Conservation (phyloP, 2,888 invertebrate species). For the Merodon equestris region DNA sequence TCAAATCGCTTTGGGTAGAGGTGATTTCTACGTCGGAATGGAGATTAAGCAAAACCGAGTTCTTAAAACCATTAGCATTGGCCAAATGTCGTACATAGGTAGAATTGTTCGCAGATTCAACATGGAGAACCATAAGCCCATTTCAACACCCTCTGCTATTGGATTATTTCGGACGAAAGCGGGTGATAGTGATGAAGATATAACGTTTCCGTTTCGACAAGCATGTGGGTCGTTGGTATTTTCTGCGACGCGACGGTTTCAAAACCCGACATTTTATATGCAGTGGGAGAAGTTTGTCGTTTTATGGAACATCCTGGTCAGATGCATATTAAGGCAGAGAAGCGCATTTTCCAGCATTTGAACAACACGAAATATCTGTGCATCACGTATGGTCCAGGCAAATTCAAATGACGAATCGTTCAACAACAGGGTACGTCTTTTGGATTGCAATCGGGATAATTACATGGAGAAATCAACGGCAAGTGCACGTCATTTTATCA, state of each 20-base stretch:
- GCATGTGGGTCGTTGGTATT: slow-evolving; percentile 7
- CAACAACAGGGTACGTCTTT: slow-evolving; percentile 63
- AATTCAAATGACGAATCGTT: slow-evolving; percentile 8
- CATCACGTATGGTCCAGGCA: too few relatives aligned
- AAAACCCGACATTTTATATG: too few relatives aligned
- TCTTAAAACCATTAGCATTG: slow-evolving; percentile 10
- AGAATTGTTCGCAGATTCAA: slow-evolving; percentile 5
- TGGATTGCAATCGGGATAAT: slow-evolving; percentile 11
- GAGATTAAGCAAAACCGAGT: not conserved
- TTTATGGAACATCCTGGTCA: slow-evolving; percentile 2
- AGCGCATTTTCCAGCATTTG: too few relatives aligned
- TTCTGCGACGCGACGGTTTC: not conserved
- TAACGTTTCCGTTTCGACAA: slow-evolving; percentile 7
- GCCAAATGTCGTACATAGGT: not conserved
- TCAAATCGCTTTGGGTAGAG: slow-evolving; percentile 8
- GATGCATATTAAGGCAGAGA: not conserved
- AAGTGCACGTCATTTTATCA: slow-evolving; percentile 71
- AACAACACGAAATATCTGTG: slow-evolving; percentile 3
- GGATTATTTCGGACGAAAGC: slow-evolving; percentile 12
- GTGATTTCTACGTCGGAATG: slow-evolving; percentile 8
- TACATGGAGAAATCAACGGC: slow-evolving; percentile 22
- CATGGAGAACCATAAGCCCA: slow-evolving; percentile 11
- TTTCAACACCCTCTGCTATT: slow-evolving; percentile 7
- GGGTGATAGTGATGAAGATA: not conserved
- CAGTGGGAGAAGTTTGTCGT: too few relatives aligned